Conservation (phyloP, 2,113 vertebrate genomes). For the Centropristis striata region DNA sequence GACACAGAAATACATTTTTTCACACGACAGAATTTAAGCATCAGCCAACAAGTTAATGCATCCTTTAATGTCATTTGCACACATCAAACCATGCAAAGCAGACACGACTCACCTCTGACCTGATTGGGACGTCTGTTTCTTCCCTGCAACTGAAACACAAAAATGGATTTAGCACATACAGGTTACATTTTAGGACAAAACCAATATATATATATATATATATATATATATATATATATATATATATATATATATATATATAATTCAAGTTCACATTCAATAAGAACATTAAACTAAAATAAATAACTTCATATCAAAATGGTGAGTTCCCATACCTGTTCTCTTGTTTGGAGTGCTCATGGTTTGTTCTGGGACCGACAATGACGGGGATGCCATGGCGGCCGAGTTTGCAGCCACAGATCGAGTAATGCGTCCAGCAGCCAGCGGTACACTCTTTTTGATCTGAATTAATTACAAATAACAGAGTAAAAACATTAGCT, state of each 20-base stretch:
- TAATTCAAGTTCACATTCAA: not conserved
- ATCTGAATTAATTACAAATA: not conserved
- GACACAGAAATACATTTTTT: not conserved
- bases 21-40: not conserved
- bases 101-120: conserved; percentile 61
- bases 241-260: no score
- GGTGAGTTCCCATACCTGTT: conserved; percentile 12
- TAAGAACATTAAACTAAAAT: not conserved
- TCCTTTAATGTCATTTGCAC: not conserved
- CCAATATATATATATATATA: not conserved
- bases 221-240: no score
- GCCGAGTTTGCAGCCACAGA: conserved; percentile 77
- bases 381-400: not conserved
- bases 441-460: not conserved
- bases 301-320: not conserved
- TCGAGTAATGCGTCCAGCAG: conserved; percentile 75
- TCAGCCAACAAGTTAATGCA: not conserved
- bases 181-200: not conserved
- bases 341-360: conserved; percentile 47
- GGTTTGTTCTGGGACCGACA: conserved; percentile 8
- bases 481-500: not conserved
- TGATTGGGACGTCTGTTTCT: conserved; percentile 21
- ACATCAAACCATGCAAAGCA: not conserved
- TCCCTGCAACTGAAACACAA: conserved; percentile 60
- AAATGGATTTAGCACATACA: not conserved